Base-by-base conservation (phyloP, 2,888 invertebrate genomes). In the Rhingia campestris region DNA sequence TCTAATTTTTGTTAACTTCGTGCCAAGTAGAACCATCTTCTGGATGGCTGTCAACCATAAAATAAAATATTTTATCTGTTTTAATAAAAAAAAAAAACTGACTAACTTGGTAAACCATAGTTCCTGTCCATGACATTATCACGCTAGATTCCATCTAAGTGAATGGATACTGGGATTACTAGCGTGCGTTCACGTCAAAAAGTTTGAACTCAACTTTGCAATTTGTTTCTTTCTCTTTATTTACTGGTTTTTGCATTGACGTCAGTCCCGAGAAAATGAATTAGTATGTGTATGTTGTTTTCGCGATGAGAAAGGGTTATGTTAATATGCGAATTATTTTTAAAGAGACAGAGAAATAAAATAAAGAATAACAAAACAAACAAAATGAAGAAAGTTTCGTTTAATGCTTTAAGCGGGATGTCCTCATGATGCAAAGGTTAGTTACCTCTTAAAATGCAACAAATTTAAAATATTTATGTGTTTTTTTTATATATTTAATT, bases 211-310 rank as follows among this genome's bases (percentile, higher is more conserved):
- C 64, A 70, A 76, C 58, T 53, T 70, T 70, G n/a, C 7, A 12
- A 12, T 22, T 51, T 56, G 39, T 73, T 56, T 73, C 72, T 73
- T 72, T 49, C 77, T 37, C 51, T 39, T 53, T 67, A 54, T 66
- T 73, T 82, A 73, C 79, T 74, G 82, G 73, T 82, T 73, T 22
- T 69, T 79, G 77, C 82, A 82, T 82, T 82, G 82, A 82, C 82
- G 82, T 82, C 82, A 79, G 81, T 53, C 49, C 59, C 10, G 32
- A 22, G 22, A 22, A 22, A 22, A 2, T 22, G 22, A 22, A 22
- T 2, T 22, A 22, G 22, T 49, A 37, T 14, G 39, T 45, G 53
- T 10, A 22, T 9, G 30, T 22, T 45, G 66, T 73, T 45, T 74
- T 43, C 47, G 43, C 73, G 66, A 53, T 69, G 82, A 69, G 79